Base-by-base conservation (phyloP, 2,113 vertebrate genomes). In the Danionella cerebrum region DNA sequence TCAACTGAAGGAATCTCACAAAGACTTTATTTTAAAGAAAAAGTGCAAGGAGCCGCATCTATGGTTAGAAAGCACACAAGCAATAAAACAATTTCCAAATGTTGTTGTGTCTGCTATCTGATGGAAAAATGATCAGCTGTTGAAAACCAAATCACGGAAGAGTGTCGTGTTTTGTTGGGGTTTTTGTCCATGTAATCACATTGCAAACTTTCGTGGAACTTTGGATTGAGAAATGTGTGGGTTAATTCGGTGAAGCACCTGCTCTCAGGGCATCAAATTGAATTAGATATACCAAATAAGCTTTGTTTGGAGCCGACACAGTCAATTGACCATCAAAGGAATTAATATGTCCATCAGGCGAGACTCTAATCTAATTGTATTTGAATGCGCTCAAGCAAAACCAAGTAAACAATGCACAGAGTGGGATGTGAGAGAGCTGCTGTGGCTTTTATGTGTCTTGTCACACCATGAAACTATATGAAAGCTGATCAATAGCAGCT, bases 321-420 rank as follows among this genome's bases (percentile, higher is more conserved):
- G 42, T 48, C 50, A 54, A 14, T 50, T 66, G 41, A 63, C 31
- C 59, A 55, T 64, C 54, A 60, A 41, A 60, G 19, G 22, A 42
- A 16, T 52, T 52, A 19, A 59, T 50, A 36, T 58, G 38, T 58
- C 59, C 42, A 44, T 69, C 51, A 69, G 44, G 57, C 52, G 58
- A 45, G 44, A 69, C 41, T 58, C 48, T 29, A 69, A 64, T 69
- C 52, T 27, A 27, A 58, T 47, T 60, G 24, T 33, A 21, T 51
- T 65, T 42, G 44, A 74, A 51, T 50, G 38, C 45, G 8, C 25
- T 64, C 59, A 45, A 51, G 66, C 72, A 73, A 51, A 67, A 45
- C 53, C 13, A 41, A 58, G 24, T 65, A 69, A 57, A 41, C 6
- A 69, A 69, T 51, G 11, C 35, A 22, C 9, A 12, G 21, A 67